Evolutionary conservation across 2,113 vertebrate species (phyloP), one percentile per base, ranked within the genome.

Genomic region (Tenebrosternarchus preto): DNA sequence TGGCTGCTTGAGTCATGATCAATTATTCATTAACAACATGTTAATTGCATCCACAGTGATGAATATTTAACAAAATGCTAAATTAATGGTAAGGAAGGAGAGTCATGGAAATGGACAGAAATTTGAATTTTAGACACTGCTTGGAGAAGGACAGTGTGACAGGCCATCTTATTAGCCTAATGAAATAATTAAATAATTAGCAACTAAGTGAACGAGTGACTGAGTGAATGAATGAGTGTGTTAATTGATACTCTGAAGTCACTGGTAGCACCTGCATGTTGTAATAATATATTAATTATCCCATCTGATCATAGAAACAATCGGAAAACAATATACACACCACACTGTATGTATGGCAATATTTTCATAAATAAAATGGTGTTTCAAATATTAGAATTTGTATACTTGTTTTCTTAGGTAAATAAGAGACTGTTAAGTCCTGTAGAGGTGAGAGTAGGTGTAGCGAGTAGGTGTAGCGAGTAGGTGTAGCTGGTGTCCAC

Each of bases 11-110:
- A 61, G 92, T 91, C 91, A 84, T 90, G 93, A 95, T 95, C 93
- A 94, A 94, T 94, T 94, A 95, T 95, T 95, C 92, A 95, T 95
- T 95, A 94, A 94, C 93, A 92, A 94, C 93, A 94, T 94, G 93
- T 93, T 95, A 95, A 96, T 95, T 95, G 93, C 92, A 91, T 69
- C 70, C 61, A 67, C 90, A 90, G 86, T 93, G 25, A 91, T 95
- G 93, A 94, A 95, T 95, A 94, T 94, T 94, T 93, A 94, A 94
- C 92, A 91, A 93, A 93, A 93, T 92, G 91, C 90, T 88, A 92
- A 93, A 93, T 82, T 83, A 77, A 91, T 89, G 66, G 29, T 68
- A 80, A 76, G 50, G 36, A 84, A 83, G 73, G 87, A 89, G 89
- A 63, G n/a, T 31, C 56, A 53, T 46, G 36, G 39, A 63, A 77